Evolutionary conservation across 2,113 vertebrate species (phyloP), one percentile per base, ranked within the genome.

Genomic region (Onychorhynchus coronatus): DNA sequence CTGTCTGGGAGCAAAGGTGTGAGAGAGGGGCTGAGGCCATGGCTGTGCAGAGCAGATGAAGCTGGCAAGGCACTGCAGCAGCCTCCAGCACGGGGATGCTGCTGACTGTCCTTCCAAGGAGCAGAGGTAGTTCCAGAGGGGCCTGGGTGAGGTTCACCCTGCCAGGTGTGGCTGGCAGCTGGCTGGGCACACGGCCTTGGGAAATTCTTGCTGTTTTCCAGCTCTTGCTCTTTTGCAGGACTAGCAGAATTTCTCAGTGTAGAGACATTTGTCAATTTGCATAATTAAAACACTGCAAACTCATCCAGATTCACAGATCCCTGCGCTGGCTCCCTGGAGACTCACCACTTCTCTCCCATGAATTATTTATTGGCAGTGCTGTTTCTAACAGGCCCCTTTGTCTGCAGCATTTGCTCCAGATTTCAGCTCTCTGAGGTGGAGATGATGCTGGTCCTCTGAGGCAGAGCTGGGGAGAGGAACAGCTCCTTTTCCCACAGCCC

Each of bases 201-300:
- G 82, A 94, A 74, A 88, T 49, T 86, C 88, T 84, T 80, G 65
- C 88, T 77, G 9, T 94, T 95, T 96, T 75, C 68, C 91, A 81
- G 76, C 68, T 86, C 92, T 63, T 92, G 90, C 90, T 96, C 92
- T 97, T 94, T 88, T 93, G 95, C 95, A 91, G 95, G 92, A 75
- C 90, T 81, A 92, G 93, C 92, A 93, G 88, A 94, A 94, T 93
- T 91, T 93, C 68, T 87, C 75, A 49, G 72, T 81, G 83, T 93
- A 88, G 90, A 95, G 95, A 95, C 96, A 93, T 97, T 96, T 97
- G 95, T 96, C 95, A 95, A 95, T 96, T 96, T 96, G 85, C 95
- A 96, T 97, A 96, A 96, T 97, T 97, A 96, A 97, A 96, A 92
- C 95, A n/a, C 92, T 96, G 95, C 95, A 93, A 96, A 95, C 95